Evolutionary conservation across 2,888 invertebrate species (phyloP).

Genomic region (Phyto melanocephala): DNA sequence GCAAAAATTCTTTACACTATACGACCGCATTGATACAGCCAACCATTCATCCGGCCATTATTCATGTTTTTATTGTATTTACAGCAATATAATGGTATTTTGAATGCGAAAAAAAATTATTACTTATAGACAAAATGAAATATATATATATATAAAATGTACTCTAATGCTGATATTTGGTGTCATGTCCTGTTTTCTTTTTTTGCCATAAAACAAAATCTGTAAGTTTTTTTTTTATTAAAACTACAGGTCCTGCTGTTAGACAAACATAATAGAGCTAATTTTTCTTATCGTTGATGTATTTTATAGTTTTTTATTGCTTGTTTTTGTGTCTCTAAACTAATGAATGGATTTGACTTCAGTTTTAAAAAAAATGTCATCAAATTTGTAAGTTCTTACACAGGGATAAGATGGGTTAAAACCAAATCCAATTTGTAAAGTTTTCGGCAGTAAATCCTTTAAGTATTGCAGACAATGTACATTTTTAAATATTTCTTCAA

Average conservation of each 20-base stretch:
- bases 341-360: neutral
- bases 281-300: neutral
- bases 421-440: neutral
- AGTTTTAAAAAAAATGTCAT: neutral
- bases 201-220: neutral
- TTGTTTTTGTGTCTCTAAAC: neutral
- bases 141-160: slow-evolving; percentile 7
- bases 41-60: neutral
- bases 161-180: neutral
- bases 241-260: slow-evolving; percentile 6
- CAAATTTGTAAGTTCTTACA: neutral
- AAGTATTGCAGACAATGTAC: neutral
- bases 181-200: neutral
- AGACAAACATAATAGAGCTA: neutral
- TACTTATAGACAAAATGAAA: slow-evolving; percentile 10
- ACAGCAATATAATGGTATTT: neutral
- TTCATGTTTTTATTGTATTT: neutral
- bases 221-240: slow-evolving; percentile 1
- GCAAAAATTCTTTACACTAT: neutral
- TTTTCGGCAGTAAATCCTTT: neutral
- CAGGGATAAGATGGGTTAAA: neutral
- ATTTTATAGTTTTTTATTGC: neutral
- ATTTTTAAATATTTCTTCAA: neutral
- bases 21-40: neutral
- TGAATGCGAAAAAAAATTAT: neutral